Percentiles rank a stretch among this genome's conserved stretches.
These are phyloP conservation scores for Hemitrygon akajei DNA, from an alignment of 2,797 vertebrate genomes.

Conservation along the genomic window DNA sequence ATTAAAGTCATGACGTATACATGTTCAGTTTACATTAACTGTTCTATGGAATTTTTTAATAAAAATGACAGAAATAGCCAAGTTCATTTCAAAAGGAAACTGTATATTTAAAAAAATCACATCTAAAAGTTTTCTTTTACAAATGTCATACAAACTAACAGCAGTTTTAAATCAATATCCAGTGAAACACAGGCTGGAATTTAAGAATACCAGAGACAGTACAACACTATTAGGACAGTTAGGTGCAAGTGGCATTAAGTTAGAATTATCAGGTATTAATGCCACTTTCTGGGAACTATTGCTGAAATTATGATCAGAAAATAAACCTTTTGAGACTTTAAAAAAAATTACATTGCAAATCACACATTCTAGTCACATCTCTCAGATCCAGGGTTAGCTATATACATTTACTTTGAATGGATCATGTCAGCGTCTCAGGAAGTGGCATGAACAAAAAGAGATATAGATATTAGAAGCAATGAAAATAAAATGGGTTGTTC, in stretches of 20 bases:
- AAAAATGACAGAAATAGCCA: not conserved
- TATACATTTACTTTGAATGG: constrained; percentile 7
- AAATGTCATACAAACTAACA: not conserved
- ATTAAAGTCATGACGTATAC: no score
- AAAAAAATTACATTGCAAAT: not conserved
- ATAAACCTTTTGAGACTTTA: not conserved
- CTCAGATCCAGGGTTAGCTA: not conserved
- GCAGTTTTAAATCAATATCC: not conserved
- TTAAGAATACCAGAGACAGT: not conserved
- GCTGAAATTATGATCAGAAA: not conserved
- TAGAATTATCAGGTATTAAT: not conserved
- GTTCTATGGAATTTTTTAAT: not conserved
- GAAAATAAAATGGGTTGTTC: not conserved
- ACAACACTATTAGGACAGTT: not conserved
- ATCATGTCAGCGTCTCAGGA: not conserved
- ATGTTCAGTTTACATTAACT: not conserved
- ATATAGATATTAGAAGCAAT: not conserved
- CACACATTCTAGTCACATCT: not conserved
- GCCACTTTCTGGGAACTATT: not conserved
- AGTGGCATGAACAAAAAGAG: not conserved
- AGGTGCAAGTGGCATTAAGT: not conserved
- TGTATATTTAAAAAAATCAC: constrained; percentile 25
- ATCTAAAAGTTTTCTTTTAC: constrained; percentile 22
- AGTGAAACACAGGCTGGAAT: not conserved
- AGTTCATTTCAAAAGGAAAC: not conserved